These are phyloP conservation scores for Leptoclinus maculatus DNA, from an alignment of 2,797 vertebrate species.

Conservation along the genomic window DNA sequence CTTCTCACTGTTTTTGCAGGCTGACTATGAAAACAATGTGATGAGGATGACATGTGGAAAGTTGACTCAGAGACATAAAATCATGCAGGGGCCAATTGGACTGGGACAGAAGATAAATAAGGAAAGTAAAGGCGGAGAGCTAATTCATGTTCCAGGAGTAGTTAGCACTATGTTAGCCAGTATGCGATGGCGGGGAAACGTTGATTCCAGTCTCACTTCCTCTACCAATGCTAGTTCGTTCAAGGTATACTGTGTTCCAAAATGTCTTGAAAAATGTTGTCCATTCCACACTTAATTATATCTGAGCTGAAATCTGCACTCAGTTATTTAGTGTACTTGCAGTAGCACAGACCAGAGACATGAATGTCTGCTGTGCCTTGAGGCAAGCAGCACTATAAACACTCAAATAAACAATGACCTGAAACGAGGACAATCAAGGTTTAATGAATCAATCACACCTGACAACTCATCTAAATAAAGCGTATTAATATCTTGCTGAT, in stretches of 20 bases:
- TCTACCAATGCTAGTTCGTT: neutral
- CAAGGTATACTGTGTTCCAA: neutral
- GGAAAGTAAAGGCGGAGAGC: neutral
- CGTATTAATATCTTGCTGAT: neutral
- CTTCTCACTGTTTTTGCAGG: constrained; percentile 16
- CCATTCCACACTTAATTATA: neutral
- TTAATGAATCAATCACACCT: neutral
- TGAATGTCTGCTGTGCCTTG: neutral
- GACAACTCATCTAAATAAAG: neutral
- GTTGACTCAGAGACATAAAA: constrained; percentile 1
- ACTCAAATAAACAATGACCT: neutral
- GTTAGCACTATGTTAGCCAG: neutral
- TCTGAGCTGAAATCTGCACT: neutral
- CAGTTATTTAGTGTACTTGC: neutral
- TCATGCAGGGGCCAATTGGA: neutral
- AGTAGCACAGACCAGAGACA: neutral
- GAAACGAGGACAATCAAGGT: neutral
- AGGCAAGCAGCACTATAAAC: neutral
- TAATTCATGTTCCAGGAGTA: constrained; percentile 21
- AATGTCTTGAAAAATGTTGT: neutral
- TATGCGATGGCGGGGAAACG: neutral
- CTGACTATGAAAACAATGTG: constrained; percentile 28
- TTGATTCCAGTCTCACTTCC: constrained; percentile 3
- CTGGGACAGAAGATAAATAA: neutral
- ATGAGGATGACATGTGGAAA: neutral